Evolutionary conservation across 1,140 invertebrate genomes (phyloP).

Genomic region (Phymorhynchus buccinoides): DNA sequence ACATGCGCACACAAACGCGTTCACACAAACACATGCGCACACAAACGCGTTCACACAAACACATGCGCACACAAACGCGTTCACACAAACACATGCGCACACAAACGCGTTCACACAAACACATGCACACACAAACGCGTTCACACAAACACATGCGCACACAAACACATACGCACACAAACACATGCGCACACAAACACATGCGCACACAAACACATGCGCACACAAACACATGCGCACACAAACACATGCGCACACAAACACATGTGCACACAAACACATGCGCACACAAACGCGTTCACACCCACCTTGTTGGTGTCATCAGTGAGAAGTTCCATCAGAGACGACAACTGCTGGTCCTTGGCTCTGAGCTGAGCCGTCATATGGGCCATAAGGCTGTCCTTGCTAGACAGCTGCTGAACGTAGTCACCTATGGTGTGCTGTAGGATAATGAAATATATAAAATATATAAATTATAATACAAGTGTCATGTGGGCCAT

Average conservation of each 20-base stretch:
- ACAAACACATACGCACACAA: no score
- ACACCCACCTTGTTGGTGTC: constrained; percentile 15
- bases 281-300: no score
- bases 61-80: background rate
- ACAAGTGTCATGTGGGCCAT: no score
- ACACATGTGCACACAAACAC: background rate
- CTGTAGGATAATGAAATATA: no score
- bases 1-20: no score
- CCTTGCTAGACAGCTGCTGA: constrained; percentile 26
- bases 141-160: background rate
- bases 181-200: background rate
- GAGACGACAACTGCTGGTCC: constrained; percentile 32
- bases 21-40: background rate
- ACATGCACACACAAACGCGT: background rate
- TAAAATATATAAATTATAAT: no score
- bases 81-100: background rate
- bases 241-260: no score
- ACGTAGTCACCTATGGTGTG: constrained; percentile 16
- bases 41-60: background rate
- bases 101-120: no score
- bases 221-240: background rate
- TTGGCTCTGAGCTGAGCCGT: constrained; percentile 28
- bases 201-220: background rate
- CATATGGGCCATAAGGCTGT: constrained; percentile 35
- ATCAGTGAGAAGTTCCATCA: constrained; percentile 30